Evolutionary conservation across 1,140 invertebrate species (phyloP), one percentile per base, ranked within the genome.

Genomic region (Parapsyche elsis): DNA sequence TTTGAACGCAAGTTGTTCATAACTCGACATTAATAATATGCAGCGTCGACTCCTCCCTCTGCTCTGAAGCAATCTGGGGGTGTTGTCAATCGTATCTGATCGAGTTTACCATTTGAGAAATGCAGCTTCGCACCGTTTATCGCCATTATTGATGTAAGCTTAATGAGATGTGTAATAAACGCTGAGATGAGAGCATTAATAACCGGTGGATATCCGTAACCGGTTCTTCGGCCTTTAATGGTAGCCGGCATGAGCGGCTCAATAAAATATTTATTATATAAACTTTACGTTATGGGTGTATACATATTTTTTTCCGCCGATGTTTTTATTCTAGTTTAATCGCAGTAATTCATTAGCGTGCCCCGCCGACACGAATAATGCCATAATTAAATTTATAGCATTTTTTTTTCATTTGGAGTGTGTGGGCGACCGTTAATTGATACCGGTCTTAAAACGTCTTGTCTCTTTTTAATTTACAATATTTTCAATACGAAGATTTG

Each of bases 81-180:
- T 38, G 30, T 38, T 38, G 30, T 38, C 49, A 16, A 53, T 53
- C 10, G 49, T 53, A 53, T 14, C 16, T 5, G 49, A 53, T 67
- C 24, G 24, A 26, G 12, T 67, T 67, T 2, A 53, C 2, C 64
- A 12, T 67, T 67, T 67, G 64, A 67, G 64, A 67, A 67, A 38
- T 73, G 21, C 78, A 19, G 30, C 67, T 71, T 70, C 38, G 23
- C 73, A 71, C 38, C 79, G 74, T 80, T 80, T 77, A 76, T 80
- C 71, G 73, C 67, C 77, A 67, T 67, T 67, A 79, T 81, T 81
- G 78, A 81, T 81, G 67, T 76, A 30, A 73, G 49, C 71, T 74
- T 82, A 82, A 82, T 82, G 81, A 82, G 81, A 82, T 53, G 49
- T 71, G 74, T 80, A 82, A 82, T 82, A 82, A 82, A 82, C 79